A percentile compares a stretch with the other conserved stretches of the same genome.
These are phyloP conservation scores for Drosophila recens DNA, from an alignment of 2,888 invertebrate genomes.

Conservation along the genomic window DNA sequence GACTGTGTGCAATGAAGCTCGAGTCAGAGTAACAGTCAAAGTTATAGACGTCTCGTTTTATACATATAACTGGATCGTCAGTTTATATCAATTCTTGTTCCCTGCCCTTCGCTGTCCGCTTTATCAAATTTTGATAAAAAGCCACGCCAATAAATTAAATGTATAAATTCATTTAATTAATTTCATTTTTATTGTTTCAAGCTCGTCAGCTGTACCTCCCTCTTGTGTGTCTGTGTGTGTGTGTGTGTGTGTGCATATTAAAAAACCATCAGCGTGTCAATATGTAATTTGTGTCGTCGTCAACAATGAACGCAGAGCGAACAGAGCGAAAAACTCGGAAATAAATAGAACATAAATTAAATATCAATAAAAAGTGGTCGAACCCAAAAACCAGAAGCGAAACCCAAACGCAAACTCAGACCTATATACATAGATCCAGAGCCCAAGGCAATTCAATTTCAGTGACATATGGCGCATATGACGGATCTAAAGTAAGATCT, in stretches of 20 bases:
- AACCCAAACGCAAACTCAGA: slow-evolving; percentile 6
- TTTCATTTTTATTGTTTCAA: slow-evolving; percentile 75
- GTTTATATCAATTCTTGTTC: slow-evolving; percentile 20
- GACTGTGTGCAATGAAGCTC: slow-evolving; percentile 76
- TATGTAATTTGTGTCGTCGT: slow-evolving; percentile 81
- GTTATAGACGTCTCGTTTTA: slow-evolving; percentile 12
- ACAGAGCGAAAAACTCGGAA: slow-evolving; percentile 41
- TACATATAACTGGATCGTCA: slow-evolving; percentile 22
- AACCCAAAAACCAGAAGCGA: slow-evolving; percentile 31
- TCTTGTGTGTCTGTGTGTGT: slow-evolving; percentile 32
- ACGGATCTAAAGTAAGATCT: slow-evolving; percentile 7
- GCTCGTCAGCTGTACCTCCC: slow-evolving; percentile 31
- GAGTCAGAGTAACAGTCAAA: slow-evolving; percentile 28
- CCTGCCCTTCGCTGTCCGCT: slow-evolving; percentile 41
- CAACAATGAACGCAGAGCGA: slow-evolving; percentile 27
- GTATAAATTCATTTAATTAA: slow-evolving; percentile 82
- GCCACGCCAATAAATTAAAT: slow-evolving; percentile 80
- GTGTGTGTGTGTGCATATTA: slow-evolving; percentile 73
- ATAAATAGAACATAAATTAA: slow-evolving; percentile 81
- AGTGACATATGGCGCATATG: slow-evolving; percentile 44
- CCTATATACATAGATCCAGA: background rate
- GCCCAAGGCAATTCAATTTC: slow-evolving; percentile 1
- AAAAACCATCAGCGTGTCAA: slow-evolving; percentile 83
- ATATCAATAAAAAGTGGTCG: slow-evolving; percentile 66
- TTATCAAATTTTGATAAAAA: slow-evolving; percentile 83